A percentile compares a stretch with the other conserved stretches of the same genome.
These are phyloP conservation scores for Rousettus leschenaultii DNA, from an alignment of 2,113 vertebrate genomes.

Conservation along the genomic window DNA sequence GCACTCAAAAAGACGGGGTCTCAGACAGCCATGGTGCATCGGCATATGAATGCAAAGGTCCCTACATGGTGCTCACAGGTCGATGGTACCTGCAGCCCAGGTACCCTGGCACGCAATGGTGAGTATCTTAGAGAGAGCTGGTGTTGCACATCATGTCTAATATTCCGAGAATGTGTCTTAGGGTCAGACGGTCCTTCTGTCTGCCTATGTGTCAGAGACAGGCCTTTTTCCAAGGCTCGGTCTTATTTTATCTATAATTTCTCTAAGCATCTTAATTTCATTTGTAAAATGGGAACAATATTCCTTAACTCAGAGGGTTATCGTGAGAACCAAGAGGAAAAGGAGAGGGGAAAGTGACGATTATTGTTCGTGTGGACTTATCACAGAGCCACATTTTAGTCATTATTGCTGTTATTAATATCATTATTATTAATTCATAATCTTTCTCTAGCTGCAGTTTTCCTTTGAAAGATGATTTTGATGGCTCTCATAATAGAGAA, in stretches of 20 bases:
- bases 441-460: slow-evolving; percentile 11
- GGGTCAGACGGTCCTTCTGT: accelerated
- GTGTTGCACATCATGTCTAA: too few relatives aligned
- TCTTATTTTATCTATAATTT: background rate
- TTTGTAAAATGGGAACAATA: background rate
- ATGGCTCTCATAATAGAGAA: slow-evolving; percentile 37
- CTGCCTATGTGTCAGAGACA: background rate
- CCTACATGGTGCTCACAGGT: too few relatives aligned
- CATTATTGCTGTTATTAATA: slow-evolving; percentile 17
- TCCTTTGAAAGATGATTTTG: slow-evolving; percentile 37
- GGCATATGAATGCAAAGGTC: accelerated
- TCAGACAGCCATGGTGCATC: accelerated
- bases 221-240: background rate
- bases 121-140: accelerated
- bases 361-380: background rate
- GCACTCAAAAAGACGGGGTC: background rate
- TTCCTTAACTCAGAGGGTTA: background rate
- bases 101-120: accelerated
- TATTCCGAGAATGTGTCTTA: background rate
- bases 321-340: background rate
- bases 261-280: background rate
- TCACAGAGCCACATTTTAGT: background rate
- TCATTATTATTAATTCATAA: slow-evolving; percentile 35
- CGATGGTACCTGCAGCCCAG: accelerated
- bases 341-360: background rate